Evolutionary conservation across 2,888 invertebrate genomes (phyloP), one percentile per base, ranked within the genome.

Genomic region (Notocelia uddmanniana): DNA sequence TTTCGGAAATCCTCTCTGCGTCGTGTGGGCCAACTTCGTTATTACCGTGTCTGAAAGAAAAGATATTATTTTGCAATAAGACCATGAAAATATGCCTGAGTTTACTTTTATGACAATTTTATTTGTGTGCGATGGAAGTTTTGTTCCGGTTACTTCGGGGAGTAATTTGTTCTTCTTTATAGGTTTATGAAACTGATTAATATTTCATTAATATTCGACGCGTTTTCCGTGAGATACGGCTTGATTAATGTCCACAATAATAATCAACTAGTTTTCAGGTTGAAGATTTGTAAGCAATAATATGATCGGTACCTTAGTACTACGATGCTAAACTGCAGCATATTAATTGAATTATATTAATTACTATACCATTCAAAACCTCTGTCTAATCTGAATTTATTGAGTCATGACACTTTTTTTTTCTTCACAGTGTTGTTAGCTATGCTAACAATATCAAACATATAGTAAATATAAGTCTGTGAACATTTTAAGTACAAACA

Each of bases 1-100:
- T 85, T 84, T 79, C 76, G 74, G 77, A 79, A 80, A 83, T 80
- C 77, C 77, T 80, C 74, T 71, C 68, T 62, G 75, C 74, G 77
- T 72, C 72, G 77, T 78, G 75, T 78, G 76, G 76, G 73, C 64
- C 57, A 76, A 79, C 76, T 77, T 77, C 66, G 74, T 76, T 78
- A 78, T 77, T 78, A 76, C 69, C 45, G 54, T 67, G 62, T 64
- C 21, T 52, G 72, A 76, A 77, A 76, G 76, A 77, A 78, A 76
- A 74, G 54, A 68, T 73, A 76, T 79, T 76, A 75, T 77, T 77
- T 77, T 68, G 76, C 73, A 74, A 76, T 76, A 75, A 75, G 74
- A 68, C 69, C 69, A 74, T 73, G 74, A 73, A 74, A 74, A 72
- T 74, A 66, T 64, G 55, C 23, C 58, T 41, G 67, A 74, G 66